Evolutionary conservation across 2,888 invertebrate species (phyloP).

Genomic region (Leptinotarsa rubiginosa): DNA sequence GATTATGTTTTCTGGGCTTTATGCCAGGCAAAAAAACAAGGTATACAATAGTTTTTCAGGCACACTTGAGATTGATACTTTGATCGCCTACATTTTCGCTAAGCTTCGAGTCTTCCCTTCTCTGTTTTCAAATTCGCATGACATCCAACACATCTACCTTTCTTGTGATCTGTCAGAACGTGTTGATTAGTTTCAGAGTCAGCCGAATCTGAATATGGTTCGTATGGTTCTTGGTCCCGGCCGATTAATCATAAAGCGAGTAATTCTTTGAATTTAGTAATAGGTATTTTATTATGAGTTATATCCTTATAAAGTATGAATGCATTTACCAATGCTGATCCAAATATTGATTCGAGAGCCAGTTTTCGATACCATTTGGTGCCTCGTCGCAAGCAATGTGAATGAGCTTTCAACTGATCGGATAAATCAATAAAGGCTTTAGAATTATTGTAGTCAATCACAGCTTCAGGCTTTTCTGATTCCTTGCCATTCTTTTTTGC

Average conservation of each 20-base stretch:
- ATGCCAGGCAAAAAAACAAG: conserved; percentile 17
- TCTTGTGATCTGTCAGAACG: too few species aligned
- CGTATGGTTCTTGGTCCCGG: too few species aligned
- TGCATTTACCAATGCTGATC: conserved; percentile 18
- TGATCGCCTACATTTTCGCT: too few species aligned
- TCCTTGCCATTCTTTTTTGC: neutral
- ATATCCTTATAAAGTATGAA: conserved; percentile 16
- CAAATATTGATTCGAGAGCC: conserved; percentile 17
- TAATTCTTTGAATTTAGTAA: conserved; percentile 7
- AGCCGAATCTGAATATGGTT: too few species aligned
- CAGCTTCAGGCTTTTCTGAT: conserved; percentile 1
- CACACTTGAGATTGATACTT: neutral
- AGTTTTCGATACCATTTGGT: conserved; percentile 23
- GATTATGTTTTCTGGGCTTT: conserved; percentile 19
- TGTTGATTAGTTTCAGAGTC: too few species aligned
- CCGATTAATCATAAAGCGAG: too few species aligned
- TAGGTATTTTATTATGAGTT: neutral
- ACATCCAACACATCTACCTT: too few species aligned
- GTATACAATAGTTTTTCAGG: conserved; percentile 10
- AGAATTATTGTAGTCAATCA: conserved; percentile 14
- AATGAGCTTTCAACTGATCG: conserved; percentile 27
- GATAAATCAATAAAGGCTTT: conserved; percentile 11
- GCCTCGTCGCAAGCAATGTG: neutral
- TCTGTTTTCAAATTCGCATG: too few species aligned
- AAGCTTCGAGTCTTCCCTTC: too few species aligned